These are phyloP conservation scores for Scopus umbretta DNA, from an alignment of 2,113 vertebrate genomes.

Conservation along the genomic window DNA sequence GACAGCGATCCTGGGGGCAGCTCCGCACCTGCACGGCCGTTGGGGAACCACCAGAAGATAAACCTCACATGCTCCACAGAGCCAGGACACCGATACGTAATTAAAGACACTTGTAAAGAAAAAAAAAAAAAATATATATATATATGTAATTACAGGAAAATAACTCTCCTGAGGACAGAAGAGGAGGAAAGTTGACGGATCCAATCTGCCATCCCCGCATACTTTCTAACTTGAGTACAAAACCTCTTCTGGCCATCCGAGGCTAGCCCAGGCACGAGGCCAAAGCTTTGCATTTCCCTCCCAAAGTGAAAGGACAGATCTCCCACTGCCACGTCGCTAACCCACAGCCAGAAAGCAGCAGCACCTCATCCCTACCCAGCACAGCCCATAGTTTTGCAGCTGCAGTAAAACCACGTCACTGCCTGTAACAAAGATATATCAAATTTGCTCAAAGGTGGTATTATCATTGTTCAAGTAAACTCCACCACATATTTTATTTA, in stretches of 20 bases:
- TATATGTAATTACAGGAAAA: background rate
- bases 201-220: background rate
- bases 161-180: background rate
- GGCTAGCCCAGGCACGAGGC: conserved; percentile 60
- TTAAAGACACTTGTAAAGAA: background rate
- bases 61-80: background rate
- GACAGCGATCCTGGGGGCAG: background rate
- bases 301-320: conserved; percentile 45
- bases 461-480: background rate
- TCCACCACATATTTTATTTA: background rate
- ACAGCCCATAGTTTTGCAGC: background rate
- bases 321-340: conserved; percentile 63
- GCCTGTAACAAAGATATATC: background rate
- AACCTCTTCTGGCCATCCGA: conserved; percentile 56
- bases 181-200: conserved; percentile 2
- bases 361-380: background rate
- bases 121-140: background rate
- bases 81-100: background rate
- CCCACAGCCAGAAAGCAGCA: background rate
- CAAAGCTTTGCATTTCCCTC: conserved; percentile 68
- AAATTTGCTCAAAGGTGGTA: background rate
- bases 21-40: rapidly evolving
- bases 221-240: conserved; percentile 17
- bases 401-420: background rate
- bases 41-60: background rate